Evolutionary conservation across 2,113 vertebrate species (phyloP).

Genomic region (Prietella phreatophila): DNA sequence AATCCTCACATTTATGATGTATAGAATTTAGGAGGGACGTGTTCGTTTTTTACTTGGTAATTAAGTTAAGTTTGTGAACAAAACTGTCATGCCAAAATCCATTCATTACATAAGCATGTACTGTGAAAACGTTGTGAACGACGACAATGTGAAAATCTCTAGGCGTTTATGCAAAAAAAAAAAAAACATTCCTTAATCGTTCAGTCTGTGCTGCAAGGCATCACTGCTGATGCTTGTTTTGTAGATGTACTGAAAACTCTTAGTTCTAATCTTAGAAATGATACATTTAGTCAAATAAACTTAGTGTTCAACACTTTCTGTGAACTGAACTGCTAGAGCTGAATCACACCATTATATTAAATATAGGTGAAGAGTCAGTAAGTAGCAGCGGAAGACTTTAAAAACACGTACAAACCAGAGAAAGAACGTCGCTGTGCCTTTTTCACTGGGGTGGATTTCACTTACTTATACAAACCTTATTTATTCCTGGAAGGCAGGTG

Average conservation of each 20-base stretch:
- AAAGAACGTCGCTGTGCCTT: background rate
- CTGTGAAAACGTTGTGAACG: background rate
- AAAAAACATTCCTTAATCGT: background rate
- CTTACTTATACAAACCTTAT: background rate
- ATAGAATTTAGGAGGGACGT: no score
- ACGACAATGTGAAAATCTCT: background rate
- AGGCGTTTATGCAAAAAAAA: background rate
- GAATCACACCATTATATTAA: background rate
- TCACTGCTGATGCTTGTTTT: background rate
- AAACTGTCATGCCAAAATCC: background rate
- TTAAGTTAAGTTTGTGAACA: background rate
- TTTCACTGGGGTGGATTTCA: background rate
- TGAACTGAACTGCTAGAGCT: background rate
- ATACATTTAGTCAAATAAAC: background rate
- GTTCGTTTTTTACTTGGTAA: no score
- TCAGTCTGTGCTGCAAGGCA: background rate
- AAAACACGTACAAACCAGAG: background rate
- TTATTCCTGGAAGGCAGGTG: background rate
- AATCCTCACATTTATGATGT: background rate
- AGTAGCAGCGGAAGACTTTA: background rate
- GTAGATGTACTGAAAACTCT: background rate
- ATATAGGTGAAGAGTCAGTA: background rate
- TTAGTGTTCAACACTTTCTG: background rate
- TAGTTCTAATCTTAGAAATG: background rate
- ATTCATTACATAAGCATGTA: background rate